Percentiles rank a stretch among this genome's conserved stretches.
These are phyloP conservation scores for Marcusenius ussheri DNA, from an alignment of 2,113 vertebrate species.

Conservation along the genomic window DNA sequence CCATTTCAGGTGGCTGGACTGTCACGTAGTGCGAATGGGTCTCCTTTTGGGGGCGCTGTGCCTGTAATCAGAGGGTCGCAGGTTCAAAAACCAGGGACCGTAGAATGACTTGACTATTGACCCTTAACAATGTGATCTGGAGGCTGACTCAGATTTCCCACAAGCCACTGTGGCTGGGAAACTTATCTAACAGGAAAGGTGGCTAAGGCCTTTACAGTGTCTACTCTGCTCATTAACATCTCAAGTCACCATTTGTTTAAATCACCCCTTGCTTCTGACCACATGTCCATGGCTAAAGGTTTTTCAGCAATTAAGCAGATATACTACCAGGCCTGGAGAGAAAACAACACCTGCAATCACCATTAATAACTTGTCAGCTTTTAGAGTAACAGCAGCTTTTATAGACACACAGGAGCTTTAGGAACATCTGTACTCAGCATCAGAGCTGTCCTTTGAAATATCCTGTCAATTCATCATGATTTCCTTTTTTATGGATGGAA, in stretches of 20 bases:
- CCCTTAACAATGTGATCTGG: not conserved
- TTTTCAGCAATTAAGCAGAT: not conserved
- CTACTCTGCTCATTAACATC: constrained; percentile 2
- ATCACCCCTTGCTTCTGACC: not conserved
- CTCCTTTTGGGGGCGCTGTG: not conserved
- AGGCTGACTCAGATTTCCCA: not conserved
- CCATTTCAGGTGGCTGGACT: not conserved
- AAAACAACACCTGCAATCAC: constrained; percentile 4
- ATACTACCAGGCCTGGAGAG: not conserved
- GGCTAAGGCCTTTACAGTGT: not conserved
- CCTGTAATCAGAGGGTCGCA: not conserved
- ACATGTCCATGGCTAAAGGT: not conserved
- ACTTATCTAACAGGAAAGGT: not conserved
- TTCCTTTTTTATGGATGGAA: not conserved
- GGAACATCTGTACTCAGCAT: not conserved
- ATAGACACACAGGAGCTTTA: not conserved
- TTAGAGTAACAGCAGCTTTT: not conserved
- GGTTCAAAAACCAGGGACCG: not conserved
- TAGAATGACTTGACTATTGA: not conserved
- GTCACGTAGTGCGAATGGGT: not conserved
- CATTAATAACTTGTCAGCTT: constrained; percentile 2
- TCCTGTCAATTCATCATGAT: not conserved
- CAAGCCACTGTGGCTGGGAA: not conserved
- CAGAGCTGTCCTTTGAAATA: not conserved
- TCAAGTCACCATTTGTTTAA: not conserved